These are phyloP conservation scores for Meleagris gallopavo DNA, from an alignment of 2,113 vertebrate species.

Conservation along the genomic window DNA sequence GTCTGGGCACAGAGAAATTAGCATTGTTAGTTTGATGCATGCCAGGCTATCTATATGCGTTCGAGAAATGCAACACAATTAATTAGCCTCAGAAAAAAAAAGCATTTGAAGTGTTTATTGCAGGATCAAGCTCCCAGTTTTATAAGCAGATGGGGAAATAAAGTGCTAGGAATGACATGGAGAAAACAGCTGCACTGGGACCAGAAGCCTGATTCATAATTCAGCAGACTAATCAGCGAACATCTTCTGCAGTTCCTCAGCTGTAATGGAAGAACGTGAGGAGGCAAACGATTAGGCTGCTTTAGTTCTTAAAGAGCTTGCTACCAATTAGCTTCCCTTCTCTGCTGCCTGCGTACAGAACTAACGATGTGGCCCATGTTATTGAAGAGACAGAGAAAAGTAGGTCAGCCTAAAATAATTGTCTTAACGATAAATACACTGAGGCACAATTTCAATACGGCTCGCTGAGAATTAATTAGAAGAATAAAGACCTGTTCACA, in stretches of 20 bases:
- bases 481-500: constrained; percentile 3
- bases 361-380: constrained; percentile 46
- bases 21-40: constrained; percentile 75
- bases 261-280: constrained; percentile 80
- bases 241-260: constrained; percentile 77
- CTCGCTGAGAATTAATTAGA: constrained; percentile 38
- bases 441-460: neutral
- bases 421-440: constrained; percentile 54
- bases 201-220: constrained; percentile 84
- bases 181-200: constrained; percentile 83
- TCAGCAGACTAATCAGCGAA: constrained; percentile 85
- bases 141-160: constrained; percentile 86
- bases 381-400: constrained; percentile 60
- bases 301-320: constrained; percentile 58
- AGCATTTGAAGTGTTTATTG: constrained; percentile 84
- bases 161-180: constrained; percentile 80
- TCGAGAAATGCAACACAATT: constrained; percentile 82
- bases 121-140: constrained; percentile 81
- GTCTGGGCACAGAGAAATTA: constrained; percentile 42
- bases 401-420: constrained; percentile 70
- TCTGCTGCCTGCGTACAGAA: constrained; percentile 16
- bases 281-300: constrained; percentile 74
- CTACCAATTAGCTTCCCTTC: constrained; percentile 63
- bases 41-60: constrained; percentile 52
- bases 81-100: constrained; percentile 76